A percentile compares a stretch with the other conserved stretches of the same genome.
Conservation (phyloP, 2,888 invertebrate species). For the Teleogryllus oceanicus region DNA sequence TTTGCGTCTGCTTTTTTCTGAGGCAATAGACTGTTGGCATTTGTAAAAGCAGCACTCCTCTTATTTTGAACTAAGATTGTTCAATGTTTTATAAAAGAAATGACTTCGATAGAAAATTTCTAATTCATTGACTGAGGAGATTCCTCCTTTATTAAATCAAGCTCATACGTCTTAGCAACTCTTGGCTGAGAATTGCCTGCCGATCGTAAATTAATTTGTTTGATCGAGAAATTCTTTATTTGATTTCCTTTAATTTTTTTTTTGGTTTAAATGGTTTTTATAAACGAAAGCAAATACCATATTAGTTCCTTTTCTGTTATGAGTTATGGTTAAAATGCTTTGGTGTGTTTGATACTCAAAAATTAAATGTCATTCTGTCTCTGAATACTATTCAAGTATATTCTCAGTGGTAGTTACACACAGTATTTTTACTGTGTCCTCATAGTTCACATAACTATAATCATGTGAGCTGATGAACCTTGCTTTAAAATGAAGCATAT, state of each 20-base stretch:
- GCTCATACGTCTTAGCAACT: too few relatives aligned
- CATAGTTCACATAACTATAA: constrained; percentile 2
- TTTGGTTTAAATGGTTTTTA: background rate
- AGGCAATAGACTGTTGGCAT: constrained; percentile 1
- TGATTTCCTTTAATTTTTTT: background rate
- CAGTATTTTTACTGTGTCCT: background rate
- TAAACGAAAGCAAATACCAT: constrained; percentile 3
- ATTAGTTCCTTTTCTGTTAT: background rate
- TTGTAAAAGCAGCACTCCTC: background rate
- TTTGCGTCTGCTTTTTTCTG: background rate
- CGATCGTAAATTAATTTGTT: background rate
- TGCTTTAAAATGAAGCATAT: background rate
- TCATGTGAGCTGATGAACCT: background rate
- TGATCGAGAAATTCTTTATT: background rate
- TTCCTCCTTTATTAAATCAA: too few relatives aligned
- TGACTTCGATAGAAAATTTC: too few relatives aligned
- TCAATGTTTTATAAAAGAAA: too few relatives aligned
- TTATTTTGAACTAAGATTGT: too few relatives aligned
- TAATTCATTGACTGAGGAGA: too few relatives aligned
- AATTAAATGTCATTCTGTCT: constrained; percentile 3
- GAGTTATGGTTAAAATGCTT: background rate
- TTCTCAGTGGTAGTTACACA: background rate
- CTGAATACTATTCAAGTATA: constrained; percentile 3
- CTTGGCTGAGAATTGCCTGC: background rate
- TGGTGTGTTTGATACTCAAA: background rate